Evolutionary conservation across 2,888 invertebrate species (phyloP), one percentile per base, ranked within the genome.

Genomic region (Molorchus minor): DNA sequence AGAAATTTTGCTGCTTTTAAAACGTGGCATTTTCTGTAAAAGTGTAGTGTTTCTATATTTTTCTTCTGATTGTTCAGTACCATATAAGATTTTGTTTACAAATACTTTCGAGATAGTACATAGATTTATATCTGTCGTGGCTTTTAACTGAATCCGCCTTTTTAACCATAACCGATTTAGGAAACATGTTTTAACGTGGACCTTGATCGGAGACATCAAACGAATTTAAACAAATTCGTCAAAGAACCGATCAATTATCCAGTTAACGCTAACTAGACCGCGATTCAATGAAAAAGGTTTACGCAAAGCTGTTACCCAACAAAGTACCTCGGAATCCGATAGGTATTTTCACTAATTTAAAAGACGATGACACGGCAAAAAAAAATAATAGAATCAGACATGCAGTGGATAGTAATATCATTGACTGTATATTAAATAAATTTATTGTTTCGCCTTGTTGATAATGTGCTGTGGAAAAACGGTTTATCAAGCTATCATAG

Each of bases 221-320:
- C 49, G 38, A 49, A 38, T 38, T 15, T 36, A 15, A 49, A 21
- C 35, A 19, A 21, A 49, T 38, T 49, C 38, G 38, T 49, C 49
- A 49, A 25, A 49, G 38, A 29, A 38, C 33, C 38, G 49, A 49
- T 49, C 15, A 38, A 49, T 49, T 38, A 38, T 36, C 36, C 36
- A 33, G 12, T 49, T 36, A 36, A 38, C 38, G 20, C 10, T 15
- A 15, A 49, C 36, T n/a, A 49, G 38, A 10, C 19, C 12, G 46
- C 12, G n/a, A 13, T 30, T 49, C 13, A 25, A 49, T 25, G 38
- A 38, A 49, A 49, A 47, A 45, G n/a, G 17, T 17, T 30, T 30
- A 12, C 45, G 45, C 45, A n/a, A n/a, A 17, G 17, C 17, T 43
- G 4, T 45, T 45, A 16, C 33, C 12, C 17, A 45, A 45, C 16